These are phyloP conservation scores for Selene dorsalis DNA, from an alignment of 2,797 vertebrate species.

Conservation along the genomic window DNA sequence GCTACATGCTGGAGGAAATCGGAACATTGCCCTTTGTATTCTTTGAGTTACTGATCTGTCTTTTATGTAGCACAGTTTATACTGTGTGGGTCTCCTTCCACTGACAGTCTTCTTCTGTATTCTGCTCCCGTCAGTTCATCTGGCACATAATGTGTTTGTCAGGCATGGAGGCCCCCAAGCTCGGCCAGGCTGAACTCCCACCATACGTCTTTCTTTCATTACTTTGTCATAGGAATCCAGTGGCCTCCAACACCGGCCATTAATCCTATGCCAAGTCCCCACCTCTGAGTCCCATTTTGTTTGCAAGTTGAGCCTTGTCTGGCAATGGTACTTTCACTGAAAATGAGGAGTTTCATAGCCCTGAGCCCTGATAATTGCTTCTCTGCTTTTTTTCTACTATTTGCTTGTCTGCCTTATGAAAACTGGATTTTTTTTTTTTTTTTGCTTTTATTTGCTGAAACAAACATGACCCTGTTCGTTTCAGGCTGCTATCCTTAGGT, in stretches of 20 bases:
- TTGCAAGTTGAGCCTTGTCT: slow-evolving; percentile 53
- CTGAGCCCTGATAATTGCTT: slow-evolving; percentile 26
- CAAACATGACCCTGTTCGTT: neutral
- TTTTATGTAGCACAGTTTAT: slow-evolving; percentile 39
- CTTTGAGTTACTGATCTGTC: slow-evolving; percentile 29
- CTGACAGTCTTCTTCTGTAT: slow-evolving; percentile 69
- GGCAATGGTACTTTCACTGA: slow-evolving; percentile 15
- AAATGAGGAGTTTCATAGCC: slow-evolving; percentile 42
- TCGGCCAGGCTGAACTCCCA: slow-evolving; percentile 72
- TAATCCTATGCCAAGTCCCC: slow-evolving; percentile 70
- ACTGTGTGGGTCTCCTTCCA: slow-evolving; percentile 48
- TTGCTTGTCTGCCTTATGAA: slow-evolving; percentile 13
- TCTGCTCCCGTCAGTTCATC: slow-evolving; percentile 74
- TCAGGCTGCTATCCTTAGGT: slow-evolving; percentile 5
- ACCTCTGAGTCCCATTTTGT: slow-evolving; percentile 55
- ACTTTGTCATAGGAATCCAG: slow-evolving; percentile 82
- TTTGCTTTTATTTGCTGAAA: neutral
- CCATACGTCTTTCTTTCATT: slow-evolving; percentile 84
- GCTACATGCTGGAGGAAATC: slow-evolving; percentile 34
- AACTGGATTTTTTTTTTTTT: neutral
- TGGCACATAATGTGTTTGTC: slow-evolving; percentile 81
- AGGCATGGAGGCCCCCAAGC: slow-evolving; percentile 75
- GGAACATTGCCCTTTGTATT: slow-evolving; percentile 33
- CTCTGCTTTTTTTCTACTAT: slow-evolving; percentile 24
- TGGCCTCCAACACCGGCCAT: slow-evolving; percentile 78